Conservation (phyloP, 2,888 invertebrate genomes). For the Parnassius mnemosyne region DNA sequence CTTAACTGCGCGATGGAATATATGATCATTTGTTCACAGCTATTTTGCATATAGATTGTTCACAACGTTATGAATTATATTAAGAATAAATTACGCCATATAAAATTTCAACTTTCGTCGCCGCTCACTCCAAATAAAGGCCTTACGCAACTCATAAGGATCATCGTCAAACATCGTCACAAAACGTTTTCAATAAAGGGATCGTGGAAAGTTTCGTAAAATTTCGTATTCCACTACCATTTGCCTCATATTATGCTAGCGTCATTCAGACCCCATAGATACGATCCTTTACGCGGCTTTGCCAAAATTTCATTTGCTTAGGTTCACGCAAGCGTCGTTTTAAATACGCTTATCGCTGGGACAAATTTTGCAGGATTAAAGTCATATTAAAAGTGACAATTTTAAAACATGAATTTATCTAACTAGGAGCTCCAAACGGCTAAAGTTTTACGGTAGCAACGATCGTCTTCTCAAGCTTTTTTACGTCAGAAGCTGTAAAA, state of each 20-base stretch:
- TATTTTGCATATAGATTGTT: conserved; percentile 64
- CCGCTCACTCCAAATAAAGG: conserved; percentile 31
- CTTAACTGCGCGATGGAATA: conserved; percentile 20
- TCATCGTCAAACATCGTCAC: conserved; percentile 37
- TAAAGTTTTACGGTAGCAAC: conserved; percentile 39
- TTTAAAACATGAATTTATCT: conserved; percentile 42
- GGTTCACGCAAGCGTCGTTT: conserved; percentile 53
- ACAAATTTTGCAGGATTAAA: conserved; percentile 43
- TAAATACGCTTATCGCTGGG: conserved; percentile 54
- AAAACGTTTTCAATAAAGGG: conserved; percentile 41
- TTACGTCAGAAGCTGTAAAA: conserved; percentile 23
- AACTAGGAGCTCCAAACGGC: conserved; percentile 42
- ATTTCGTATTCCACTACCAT: conserved; percentile 45
- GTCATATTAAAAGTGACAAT: conserved; percentile 29
- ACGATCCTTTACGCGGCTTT: conserved; percentile 35
- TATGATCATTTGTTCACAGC: conserved; percentile 54
- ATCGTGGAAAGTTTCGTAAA: conserved; percentile 38
- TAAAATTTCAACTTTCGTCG: conserved; percentile 43
- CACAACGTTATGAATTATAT: conserved; percentile 57
- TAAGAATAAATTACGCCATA: conserved; percentile 51
- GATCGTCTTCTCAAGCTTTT: conserved; percentile 24
- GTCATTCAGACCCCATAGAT: conserved; percentile 33
- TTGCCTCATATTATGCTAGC: conserved; percentile 39
- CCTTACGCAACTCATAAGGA: conserved; percentile 38
- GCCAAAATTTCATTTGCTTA: conserved; percentile 55